Evolutionary conservation across 1,140 invertebrate species (phyloP), one percentile per base, ranked within the genome.

Genomic region (Scaptomyza graminum): DNA sequence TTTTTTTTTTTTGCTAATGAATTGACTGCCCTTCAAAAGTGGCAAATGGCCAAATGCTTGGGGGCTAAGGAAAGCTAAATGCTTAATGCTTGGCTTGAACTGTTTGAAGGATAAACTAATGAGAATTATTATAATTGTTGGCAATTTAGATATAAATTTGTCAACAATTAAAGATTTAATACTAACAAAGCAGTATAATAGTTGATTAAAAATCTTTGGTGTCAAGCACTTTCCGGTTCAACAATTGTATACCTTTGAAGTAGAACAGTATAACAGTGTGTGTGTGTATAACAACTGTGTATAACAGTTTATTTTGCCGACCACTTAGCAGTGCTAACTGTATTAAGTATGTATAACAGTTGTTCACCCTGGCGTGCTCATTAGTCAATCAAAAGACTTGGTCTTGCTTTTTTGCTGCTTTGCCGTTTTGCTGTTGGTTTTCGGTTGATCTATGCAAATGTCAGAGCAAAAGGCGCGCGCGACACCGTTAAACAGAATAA

Each of bases 401-500:
- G 41, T 44, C 68, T 34, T 34, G 31, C 31, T 22, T 34, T 34
- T 34, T 34, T 34, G 31, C 9, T 9, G n/a, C n/a, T 34, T 34
- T 34, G 31, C 31, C 9, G 31, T 9, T 34, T 34, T 34, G 31
- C 31, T 34, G 31, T 7, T 62, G 55, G 18, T 46, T 65, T 62
- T 62, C n/a, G 18, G 69, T 41, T 55, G 62, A 62, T 76, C 73
- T 64, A 80, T 84, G 79, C 79, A 80, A 84, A 84, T 84, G 81
- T 74, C 80, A 85, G 61, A 49, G 31, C 34, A 57, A 47, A 61
- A 31, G 31, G 31, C 31, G 66, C 46, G 66, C 46, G 51, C 51
- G 62, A 79, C 73, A 72, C 69, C 55, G 67, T 84, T 82, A 61
- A 66, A 52, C 65, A 76, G 77, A 74, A 80, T 87, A 84, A 84